Base-by-base conservation (phyloP, 2,113 vertebrate genomes). In the Lontra canadensis region DNA sequence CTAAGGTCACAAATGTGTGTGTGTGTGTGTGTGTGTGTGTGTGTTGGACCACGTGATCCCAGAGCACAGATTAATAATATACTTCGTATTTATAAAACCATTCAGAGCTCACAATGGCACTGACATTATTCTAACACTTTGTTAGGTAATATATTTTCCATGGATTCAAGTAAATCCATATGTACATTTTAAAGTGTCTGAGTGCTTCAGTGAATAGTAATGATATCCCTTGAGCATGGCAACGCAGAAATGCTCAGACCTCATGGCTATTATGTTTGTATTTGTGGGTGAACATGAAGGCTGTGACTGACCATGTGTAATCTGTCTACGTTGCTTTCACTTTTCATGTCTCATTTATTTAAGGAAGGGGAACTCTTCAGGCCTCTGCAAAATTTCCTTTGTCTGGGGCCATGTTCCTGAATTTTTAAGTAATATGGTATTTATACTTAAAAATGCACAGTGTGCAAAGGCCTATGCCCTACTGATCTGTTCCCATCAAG, bases 361-460 rank as follows among this genome's bases (percentile, higher is more conserved):
- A 91, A 92, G 47, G 18, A 91, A 96, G 25, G 25, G n/a, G 85
- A 89, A 80, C 13, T 57, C 39, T 80, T 83, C 26, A 73, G 57
- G 4, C 7, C 8, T 88, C 2, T n/a, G 36, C 47, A 78, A 88
- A 88, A 82, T 29, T 59, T 69, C 21, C 20, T 96, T 25, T 42
- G 73, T 76, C 73, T 5, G 1, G 5, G 23, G n/a, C 18, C 52
- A 6, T 42, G 7, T 42, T 90, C 34, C 23, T 92, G n/a, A 96
- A 94, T 78, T 59, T 65, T 61, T 31, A 85, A 92, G 82, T 26
- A 79, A 86, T 76, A 11, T 14, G 7, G 15, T 59, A 9, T 79
- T 76, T 90, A 69, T 52, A 82, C 29, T 89, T 94, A 13, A 87
- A 81, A 83, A 82, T 80, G 7, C 52, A 13, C 34, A 21, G n/a